A percentile compares a stretch with the other conserved stretches of the same genome.
phyloP scores from a whole-genome alignment of 1,140 invertebrate species.

The Pomacea maculata region DNA sequence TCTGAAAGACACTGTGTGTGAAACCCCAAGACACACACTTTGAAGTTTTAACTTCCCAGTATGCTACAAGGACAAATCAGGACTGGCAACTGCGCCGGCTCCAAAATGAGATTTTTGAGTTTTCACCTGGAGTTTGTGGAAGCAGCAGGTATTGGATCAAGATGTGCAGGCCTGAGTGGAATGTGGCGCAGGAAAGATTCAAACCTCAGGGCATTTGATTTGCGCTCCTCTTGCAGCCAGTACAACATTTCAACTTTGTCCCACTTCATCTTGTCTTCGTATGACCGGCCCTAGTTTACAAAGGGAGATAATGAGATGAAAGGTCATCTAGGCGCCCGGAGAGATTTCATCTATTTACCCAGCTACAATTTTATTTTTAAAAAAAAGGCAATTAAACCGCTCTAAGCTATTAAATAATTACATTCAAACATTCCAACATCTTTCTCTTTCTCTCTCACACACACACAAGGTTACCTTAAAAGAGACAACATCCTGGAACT shows the following conservation, averaged over 20 bases:
- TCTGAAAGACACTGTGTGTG: too few species aligned
- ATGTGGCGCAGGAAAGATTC: constrained; percentile 46
- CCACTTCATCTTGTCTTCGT: constrained; percentile 65
- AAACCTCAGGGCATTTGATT: constrained; percentile 58
- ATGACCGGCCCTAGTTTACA: constrained; percentile 58
- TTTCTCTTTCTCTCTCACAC: too few species aligned
- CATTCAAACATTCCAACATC: not conserved
- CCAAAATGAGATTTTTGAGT: too few species aligned
- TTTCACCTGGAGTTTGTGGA: too few species aligned
- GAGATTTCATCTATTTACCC: too few species aligned
- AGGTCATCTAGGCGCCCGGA: not conserved
- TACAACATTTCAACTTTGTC: constrained; percentile 66
- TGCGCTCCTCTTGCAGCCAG: constrained; percentile 65
- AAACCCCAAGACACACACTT: too few species aligned
- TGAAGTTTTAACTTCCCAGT: too few species aligned
- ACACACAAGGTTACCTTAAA: constrained; percentile 50
- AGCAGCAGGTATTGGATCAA: constrained; percentile 33
- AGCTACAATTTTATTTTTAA: not conserved
- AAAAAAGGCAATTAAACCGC: not conserved
- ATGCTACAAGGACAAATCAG: too few species aligned
- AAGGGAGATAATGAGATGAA: not conserved
- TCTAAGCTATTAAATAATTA: not conserved
- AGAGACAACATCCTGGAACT: constrained; percentile 58
- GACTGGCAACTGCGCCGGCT: too few species aligned
- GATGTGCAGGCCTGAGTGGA: constrained; percentile 35